Percentiles rank a stretch among this genome's conserved stretches.
Evolutionary conservation across 2,888 invertebrate genomes (phyloP).

Genomic region (Diachrysia chrysitis): DNA sequence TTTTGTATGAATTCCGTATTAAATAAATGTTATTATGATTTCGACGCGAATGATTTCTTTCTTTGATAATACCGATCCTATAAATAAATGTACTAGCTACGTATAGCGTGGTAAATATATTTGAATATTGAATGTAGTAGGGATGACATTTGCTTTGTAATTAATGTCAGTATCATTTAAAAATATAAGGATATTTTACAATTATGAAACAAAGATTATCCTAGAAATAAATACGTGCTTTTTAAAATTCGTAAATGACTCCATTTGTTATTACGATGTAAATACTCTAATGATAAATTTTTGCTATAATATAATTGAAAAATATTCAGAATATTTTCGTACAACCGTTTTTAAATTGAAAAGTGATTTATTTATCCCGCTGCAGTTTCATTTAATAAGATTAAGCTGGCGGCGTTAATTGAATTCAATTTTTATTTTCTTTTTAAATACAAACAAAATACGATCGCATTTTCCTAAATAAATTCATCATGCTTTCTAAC

Average conservation of each 20-base stretch:
- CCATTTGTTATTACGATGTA: neutral
- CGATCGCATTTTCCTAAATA: neutral
- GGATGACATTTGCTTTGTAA: neutral
- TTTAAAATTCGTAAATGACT: neutral
- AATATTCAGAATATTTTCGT: neutral
- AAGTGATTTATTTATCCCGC: neutral
- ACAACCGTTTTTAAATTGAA: neutral
- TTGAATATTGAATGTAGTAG: neutral
- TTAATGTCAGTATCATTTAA: neutral
- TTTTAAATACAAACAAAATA: neutral
- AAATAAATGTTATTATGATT: neutral
- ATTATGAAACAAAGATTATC: neutral
- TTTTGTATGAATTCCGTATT: slow-evolving; percentile 4
- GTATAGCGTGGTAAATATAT: neutral
- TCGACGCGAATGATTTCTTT: neutral
- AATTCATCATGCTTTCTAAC: neutral
- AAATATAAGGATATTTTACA: neutral
- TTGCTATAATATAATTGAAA: neutral
- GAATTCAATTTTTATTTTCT: neutral
- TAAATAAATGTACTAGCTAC: neutral
- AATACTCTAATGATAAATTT: neutral
- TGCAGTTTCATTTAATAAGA: neutral
- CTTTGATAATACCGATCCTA: neutral
- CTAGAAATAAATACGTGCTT: neutral
- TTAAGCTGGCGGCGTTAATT: neutral